Conservation (phyloP, 2,113 vertebrate species). For the Dolichotis patagonum region DNA sequence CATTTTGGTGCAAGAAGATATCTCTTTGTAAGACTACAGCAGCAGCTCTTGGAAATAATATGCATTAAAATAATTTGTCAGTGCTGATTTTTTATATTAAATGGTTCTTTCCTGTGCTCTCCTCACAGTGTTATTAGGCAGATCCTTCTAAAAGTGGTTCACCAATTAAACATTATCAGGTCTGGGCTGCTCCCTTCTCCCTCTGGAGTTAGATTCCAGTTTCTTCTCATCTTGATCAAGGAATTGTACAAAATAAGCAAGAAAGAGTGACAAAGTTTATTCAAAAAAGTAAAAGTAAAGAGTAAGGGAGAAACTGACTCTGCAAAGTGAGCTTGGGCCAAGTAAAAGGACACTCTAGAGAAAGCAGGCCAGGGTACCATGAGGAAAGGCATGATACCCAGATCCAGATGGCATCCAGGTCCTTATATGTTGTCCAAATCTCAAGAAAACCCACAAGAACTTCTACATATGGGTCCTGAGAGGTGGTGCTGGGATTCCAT, state of each 20-base stretch:
- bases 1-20: slow-evolving; percentile 51
- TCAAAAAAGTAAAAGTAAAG: background rate
- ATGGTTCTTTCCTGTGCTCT: background rate
- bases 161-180: too few species aligned
- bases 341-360: background rate
- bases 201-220: too few species aligned
- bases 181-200: too few species aligned
- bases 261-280: background rate
- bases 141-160: too few species aligned
- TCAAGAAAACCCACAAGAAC: background rate
- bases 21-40: background rate
- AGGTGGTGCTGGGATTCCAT: background rate
- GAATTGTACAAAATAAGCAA: background rate
- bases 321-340: background rate
- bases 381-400: background rate
- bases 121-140: background rate
- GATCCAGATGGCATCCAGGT: background rate
- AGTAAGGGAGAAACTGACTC: background rate
- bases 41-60: slow-evolving; percentile 37
- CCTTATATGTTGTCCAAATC: background rate
- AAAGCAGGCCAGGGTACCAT: background rate
- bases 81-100: slow-evolving; percentile 14
- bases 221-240: background rate
- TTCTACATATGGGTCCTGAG: background rate
- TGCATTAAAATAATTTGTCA: slow-evolving; percentile 15